Conservation (phyloP, 2,113 vertebrate genomes). For the Percina caprodes region DNA sequence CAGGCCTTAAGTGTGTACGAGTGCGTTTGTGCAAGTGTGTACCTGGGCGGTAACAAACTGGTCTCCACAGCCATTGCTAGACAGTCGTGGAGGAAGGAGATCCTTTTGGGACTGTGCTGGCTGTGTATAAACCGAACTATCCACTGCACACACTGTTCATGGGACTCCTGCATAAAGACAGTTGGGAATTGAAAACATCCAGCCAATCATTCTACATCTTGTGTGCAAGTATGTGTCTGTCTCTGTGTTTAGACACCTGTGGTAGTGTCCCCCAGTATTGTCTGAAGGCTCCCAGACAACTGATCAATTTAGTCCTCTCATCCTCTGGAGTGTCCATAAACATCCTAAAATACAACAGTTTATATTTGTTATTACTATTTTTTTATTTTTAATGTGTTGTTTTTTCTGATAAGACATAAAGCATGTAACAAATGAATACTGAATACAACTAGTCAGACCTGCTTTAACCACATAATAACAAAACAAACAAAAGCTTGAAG, state of each 20-base stretch:
- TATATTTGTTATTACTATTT: neutral
- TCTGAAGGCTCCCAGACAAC: constrained; percentile 94
- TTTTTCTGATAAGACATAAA: neutral
- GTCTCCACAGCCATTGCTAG: constrained; percentile 98
- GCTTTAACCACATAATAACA: neutral
- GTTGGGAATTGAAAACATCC: neutral
- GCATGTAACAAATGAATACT: neutral
- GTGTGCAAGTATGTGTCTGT: neutral
- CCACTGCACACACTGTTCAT: constrained; percentile 98
- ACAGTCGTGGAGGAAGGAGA: constrained; percentile 98
- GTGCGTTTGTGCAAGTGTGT: constrained; percentile 21
- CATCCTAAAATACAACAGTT: constrained; percentile 85
- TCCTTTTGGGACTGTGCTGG: constrained; percentile 97
- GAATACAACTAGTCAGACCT: neutral
- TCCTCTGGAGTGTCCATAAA: constrained; percentile 98
- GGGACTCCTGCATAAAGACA: constrained; percentile 89
- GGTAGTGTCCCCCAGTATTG: constrained; percentile 96
- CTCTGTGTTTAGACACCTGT: constrained; percentile 83
- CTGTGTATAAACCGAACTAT: constrained; percentile 96
- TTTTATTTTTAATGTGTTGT: neutral
- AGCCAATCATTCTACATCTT: neutral
- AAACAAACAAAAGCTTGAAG: neutral
- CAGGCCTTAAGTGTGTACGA: neutral
- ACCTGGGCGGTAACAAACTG: constrained; percentile 94
- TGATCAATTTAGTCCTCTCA: constrained; percentile 95